Conservation (phyloP, 2,113 vertebrate genomes). For the Cyrtonyx montezumae region DNA sequence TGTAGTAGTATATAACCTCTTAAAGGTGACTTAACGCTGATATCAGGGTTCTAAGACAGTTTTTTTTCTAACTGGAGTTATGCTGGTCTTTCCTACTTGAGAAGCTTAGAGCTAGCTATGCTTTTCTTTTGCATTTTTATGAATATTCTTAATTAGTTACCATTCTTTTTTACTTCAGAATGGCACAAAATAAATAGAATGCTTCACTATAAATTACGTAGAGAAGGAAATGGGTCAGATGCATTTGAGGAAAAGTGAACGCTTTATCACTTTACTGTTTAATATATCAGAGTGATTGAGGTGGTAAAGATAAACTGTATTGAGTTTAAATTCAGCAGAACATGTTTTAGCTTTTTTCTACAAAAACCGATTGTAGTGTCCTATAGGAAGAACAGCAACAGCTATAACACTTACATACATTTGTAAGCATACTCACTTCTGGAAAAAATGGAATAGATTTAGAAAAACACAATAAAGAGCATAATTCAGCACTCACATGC, state of each 20-base stretch:
- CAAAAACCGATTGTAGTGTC: background rate
- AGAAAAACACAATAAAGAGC: background rate
- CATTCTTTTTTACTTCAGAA: background rate
- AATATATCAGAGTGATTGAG: background rate
- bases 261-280: background rate
- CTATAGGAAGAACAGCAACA: background rate
- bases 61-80: background rate
- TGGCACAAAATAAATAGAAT: background rate
- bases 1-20: background rate
- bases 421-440: background rate
- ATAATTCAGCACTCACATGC: background rate
- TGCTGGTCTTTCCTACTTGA: background rate
- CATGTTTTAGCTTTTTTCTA: too few species aligned
- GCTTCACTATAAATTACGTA: background rate
- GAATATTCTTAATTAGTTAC: background rate
- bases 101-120: background rate
- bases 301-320: background rate
- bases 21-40: background rate
- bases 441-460: background rate
- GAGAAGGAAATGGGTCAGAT: background rate
- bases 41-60: rapidly evolving
- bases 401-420: background rate
- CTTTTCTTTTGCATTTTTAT: background rate
- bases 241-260: background rate
- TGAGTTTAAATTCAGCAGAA: background rate